Base-by-base conservation (phyloP, 2,113 vertebrate species). In the Sisor rabdophorus region DNA sequence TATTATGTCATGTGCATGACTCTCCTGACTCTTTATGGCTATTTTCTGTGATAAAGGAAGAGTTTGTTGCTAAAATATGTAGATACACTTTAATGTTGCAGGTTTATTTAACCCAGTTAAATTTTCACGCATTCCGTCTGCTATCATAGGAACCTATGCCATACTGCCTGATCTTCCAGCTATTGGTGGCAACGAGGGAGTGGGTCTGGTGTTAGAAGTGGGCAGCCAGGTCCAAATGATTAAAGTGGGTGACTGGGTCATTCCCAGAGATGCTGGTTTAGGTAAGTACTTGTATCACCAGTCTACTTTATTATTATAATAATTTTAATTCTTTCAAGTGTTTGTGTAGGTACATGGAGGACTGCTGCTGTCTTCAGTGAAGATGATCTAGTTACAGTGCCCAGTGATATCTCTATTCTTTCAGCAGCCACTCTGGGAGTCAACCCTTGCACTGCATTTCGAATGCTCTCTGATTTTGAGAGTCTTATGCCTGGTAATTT, bases 361-460 rank as follows among this genome's bases (percentile, higher is more conserved):
- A 94, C 94, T 0, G 84, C 82, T 11, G 95, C 91, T 0, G 93
- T 96, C 71, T 88, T 95, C 36, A 80, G 84, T 0, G 91, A 93
- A 75, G 78, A 89, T 10, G 67, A 63, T 17, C 85, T 98, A 79
- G 83, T 95, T 32, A 83, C 85, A 2, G 71, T 99, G 19, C 94
- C 95, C 0, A 87, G 78, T 0, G 91, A 94, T 84, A 90, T 98
- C 75, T 94, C 97, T 0, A 16, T 99, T 77, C 87, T 92, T 79
- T 91, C 91, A 0, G 96, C 97, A 0, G 96, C 97, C 78, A 98
- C 94, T 0, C 84, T 99, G 32, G 82, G 93, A 0, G 93, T 99
- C 79, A 99, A 98, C 81, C 96, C 97, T 79, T 98, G 96, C 88
- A 99, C 97, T 0, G 97, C 96, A 20, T 91, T 92, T 75, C 92